Evolutionary conservation across 2,113 vertebrate genomes (phyloP), one percentile per base, ranked within the genome.

Genomic region (Pomatostomus ruficeps): DNA sequence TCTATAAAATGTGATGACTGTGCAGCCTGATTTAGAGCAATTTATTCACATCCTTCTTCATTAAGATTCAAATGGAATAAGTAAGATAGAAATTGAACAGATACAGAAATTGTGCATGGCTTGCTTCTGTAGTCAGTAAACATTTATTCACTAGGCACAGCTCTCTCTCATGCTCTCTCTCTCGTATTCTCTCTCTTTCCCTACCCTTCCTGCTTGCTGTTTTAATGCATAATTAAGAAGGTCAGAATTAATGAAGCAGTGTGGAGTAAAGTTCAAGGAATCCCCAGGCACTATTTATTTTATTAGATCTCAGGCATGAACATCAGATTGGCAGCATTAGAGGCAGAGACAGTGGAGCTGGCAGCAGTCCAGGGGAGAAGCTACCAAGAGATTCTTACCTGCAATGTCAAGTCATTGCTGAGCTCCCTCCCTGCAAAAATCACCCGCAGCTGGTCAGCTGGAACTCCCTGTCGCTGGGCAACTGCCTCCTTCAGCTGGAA

Each of bases 201-300:
- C 88, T 76, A 80, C 73, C 95, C 93, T 95, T 97, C 97, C 97
- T 95, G 96, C 96, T 97, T 97, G 96, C 98, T 98, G 97, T 98
- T 98, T 98, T 97, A 98, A 98, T 98, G 98, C 98, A 98, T 98
- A 98, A 99, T 98, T 98, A 99, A 98, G 98, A 99, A 98, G 98
- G 98, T 98, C 98, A 98, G 97, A 97, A 98, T 98, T 98, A 99
- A 98, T 98, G 98, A 98, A 98, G 98, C 98, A 88, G 97, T 95
- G 95, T 97, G 97, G 97, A 98, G 97, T 98, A 98, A 98, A 99
- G 98, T 99, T 99, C 98, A 98, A 97, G 98, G 97, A 98, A 98
- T 98, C 98, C 98, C 98, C 96, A 98, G 98, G 96, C 97, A 93
- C 98, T 98, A 97, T 98, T 98, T 98, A 98, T 98, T 97, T 98